Percentiles rank a stretch among this genome's conserved stretches.
Conservation (phyloP, 1,140 invertebrate genomes). For the Pogonognathellus flavescens region DNA sequence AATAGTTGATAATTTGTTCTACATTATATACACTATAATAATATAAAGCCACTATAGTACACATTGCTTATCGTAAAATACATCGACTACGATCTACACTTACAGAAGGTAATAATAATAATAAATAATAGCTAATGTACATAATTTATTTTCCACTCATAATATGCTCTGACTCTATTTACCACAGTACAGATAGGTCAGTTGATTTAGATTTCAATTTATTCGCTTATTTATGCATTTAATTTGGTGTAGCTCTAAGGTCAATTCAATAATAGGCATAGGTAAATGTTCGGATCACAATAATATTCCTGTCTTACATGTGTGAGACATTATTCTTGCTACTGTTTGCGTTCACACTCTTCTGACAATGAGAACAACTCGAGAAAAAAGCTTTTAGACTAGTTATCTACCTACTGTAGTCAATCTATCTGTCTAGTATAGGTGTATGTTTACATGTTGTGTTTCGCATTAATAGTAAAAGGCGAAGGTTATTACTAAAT, state of each 20-base stretch:
- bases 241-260: background rate
- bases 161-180: slow-evolving; percentile 17
- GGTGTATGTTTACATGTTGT: background rate
- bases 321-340: slow-evolving; percentile 16
- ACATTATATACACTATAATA: too few relatives aligned
- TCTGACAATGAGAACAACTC: background rate
- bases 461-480: background rate
- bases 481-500: slow-evolving; percentile 26
- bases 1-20: background rate
- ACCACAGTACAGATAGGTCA: slow-evolving; percentile 2
- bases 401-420: background rate
- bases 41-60: too few relatives aligned
- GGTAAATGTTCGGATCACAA: background rate
- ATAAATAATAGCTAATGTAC: background rate
- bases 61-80: too few relatives aligned
- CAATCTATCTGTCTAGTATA: background rate
- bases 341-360: slow-evolving; percentile 26
- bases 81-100: too few relatives aligned
- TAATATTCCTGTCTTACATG: background rate
- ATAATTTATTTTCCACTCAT: background rate
- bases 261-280: slow-evolving; percentile 9
- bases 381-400: too few relatives aligned
- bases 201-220: slow-evolving; percentile 46
- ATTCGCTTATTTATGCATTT: slow-evolving; percentile 28
- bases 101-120: slow-evolving; percentile 12